A percentile compares a stretch with the other conserved stretches of the same genome.
phyloP scores from a whole-genome alignment of 2,888 invertebrate species.

The Timema podura region DNA sequence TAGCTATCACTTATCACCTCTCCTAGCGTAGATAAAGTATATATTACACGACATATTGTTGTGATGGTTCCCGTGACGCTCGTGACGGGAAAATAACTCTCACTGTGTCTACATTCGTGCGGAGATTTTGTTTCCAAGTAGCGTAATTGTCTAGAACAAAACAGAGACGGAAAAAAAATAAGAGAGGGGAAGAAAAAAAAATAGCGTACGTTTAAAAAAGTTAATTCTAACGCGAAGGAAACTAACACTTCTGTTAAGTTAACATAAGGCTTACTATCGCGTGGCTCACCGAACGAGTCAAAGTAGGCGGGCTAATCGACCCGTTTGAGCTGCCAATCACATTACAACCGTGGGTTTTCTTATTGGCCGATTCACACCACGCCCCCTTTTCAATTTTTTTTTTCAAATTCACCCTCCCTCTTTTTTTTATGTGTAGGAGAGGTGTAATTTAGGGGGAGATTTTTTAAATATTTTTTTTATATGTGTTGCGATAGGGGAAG shows the following conservation, averaged over 20 bases:
- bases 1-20: no score
- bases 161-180: no score
- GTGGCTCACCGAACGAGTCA: background rate
- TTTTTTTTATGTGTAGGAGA: constrained; percentile 26
- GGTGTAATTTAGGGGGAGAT: constrained; percentile 28
- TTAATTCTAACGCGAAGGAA: background rate
- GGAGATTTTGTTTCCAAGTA: no score
- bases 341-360: constrained; percentile 25
- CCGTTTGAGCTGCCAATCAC: constrained; percentile 29
- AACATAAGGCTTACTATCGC: constrained; percentile 10
- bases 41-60: no score
- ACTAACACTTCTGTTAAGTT: background rate
- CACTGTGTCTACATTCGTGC: no score
- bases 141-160: no score
- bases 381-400: constrained; percentile 22
- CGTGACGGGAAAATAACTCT: no score
- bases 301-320: constrained; percentile 29
- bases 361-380: constrained; percentile 30
- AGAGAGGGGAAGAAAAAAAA: no score
- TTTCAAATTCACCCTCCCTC: background rate
- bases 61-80: no score
- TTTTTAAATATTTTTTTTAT: constrained; percentile 18
- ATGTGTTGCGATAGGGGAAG: background rate
- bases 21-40: no score
- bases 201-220: no score